Evolutionary conservation across 1,140 invertebrate genomes (phyloP), one percentile per base, ranked within the genome.

Genomic region (Dermatophagoides farinae): DNA sequence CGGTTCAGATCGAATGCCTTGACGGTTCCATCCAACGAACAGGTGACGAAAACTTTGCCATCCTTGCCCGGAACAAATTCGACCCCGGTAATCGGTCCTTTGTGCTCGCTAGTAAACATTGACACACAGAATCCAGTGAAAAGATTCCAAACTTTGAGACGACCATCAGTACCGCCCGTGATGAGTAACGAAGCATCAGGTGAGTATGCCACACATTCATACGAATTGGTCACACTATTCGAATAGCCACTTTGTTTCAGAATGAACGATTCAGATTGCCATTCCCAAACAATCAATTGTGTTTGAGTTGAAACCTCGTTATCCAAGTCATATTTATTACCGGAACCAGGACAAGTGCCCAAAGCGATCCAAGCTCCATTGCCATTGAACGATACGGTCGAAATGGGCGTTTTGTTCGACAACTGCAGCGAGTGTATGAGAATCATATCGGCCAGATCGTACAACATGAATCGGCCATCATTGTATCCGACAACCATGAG

Each of bases 221-320:
- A 91, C 68, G 85, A 84, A 68, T 85, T 83, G 10, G 65, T 63
- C 2, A 63, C 38, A 58, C 61, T 53, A 12, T 46, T 39, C 51
- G 82, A 82, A 68, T 97, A 93, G 0, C 88, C 88, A 65, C 97
- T 91, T 68, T 97, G 91, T 70, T 97, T 97, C 78, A 98, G 81
- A 0, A 93, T 82, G 67, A 93, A 96, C n/a, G 88, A 88, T 75
- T 97, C 89, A 78, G 89, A 95, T 73, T 95, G 90, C 92, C 92
- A 97, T 74, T 97, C 93, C 91, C 92, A 97, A 9, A 97, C 91
- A 14, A 97, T 71, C 20, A 98, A 71, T 70, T 97, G 90, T 0
- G 64, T 64, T 44, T 62, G 0, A 14, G 60, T 52, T 1, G 38
- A 41, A 25, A 38, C 31, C 8, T 63, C 62, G 14, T 25, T 22